Evolutionary conservation across 1,140 invertebrate genomes (phyloP), one percentile per base, ranked within the genome.

Genomic region (Littorina saxatilis): DNA sequence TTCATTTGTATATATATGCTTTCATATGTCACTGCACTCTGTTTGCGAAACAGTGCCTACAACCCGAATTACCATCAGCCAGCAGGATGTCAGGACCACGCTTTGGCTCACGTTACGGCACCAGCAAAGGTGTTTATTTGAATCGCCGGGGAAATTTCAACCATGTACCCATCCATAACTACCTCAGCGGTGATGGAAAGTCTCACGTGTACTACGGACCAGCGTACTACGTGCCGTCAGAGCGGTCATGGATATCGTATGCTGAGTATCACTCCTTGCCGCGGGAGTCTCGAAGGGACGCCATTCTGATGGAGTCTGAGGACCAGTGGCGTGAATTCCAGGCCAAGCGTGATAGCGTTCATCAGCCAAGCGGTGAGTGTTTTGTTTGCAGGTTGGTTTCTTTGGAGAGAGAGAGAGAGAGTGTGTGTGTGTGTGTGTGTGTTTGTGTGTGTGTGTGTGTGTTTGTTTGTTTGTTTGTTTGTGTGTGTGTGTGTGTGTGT

Each of bases 211-310:
- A 87, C 74, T 78, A 70, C 37, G 91, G 91, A 4, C 84, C 89
- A 2, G 89, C 61, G 0, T 91, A 90, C 81, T 91, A 91, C 79
- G 85, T 90, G n/a, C 90, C 89, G 0, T 87, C 87, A 40, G 88
- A 90, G 73, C 83, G 75, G 35, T 75, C 83, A 32, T 88, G 88
- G 87, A 68, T 87, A 15, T 74, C 79, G 11, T 86, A 87, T 29
- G 79, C 89, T 66, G 84, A 90, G 17, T 87, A 90, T 72, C 80
- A 86, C 17, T 86, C 87, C 20, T 70, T 91, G 17, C 90, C 90
- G 4, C 72, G 82, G 13, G 74, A 88, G 80, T 83, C 88, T 11
- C 84, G 80, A 29, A 80, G 88, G 50, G 89, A 91, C 73, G 89
- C 89, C 39, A 90, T 90, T 32, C 80, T 88, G 43, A 89, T 91